Conservation (phyloP, 2,113 vertebrate species). For the Hemichromis elongatus region DNA sequence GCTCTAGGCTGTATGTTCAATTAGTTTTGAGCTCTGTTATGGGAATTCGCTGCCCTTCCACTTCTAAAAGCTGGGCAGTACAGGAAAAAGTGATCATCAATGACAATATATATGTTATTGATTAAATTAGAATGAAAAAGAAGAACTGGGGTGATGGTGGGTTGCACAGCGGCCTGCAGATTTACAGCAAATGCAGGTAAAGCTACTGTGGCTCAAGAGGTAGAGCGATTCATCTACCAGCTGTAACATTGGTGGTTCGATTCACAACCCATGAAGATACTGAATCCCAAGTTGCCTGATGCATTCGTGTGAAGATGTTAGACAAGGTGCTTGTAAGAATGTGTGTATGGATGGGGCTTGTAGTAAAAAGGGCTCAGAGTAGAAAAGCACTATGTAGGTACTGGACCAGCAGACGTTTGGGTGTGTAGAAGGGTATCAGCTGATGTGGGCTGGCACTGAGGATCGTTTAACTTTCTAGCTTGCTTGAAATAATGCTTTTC, state of each 20-base stretch:
- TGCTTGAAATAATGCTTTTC: background rate
- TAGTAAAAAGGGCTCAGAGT: no score
- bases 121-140: background rate
- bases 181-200: background rate
- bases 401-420: no score
- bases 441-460: background rate
- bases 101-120: background rate
- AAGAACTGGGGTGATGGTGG: background rate
- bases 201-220: background rate
- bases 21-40: background rate
- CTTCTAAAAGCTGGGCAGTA: background rate
- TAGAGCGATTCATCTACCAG: background rate
- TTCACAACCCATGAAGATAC: background rate
- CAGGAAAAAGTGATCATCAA: background rate
- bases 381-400: no score
- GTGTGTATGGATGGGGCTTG: background rate
- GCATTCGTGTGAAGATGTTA: background rate
- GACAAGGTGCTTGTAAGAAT: background rate
- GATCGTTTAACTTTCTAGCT: background rate
- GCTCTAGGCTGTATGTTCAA: background rate
- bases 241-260: background rate
- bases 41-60: background rate
- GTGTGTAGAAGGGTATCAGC: background rate
- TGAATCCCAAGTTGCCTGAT: no score
- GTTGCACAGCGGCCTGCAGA: background rate